A percentile compares a stretch with the other conserved stretches of the same genome.
phyloP scores from a whole-genome alignment of 2,797 vertebrate genomes.

The Cynopterus sphinx region DNA sequence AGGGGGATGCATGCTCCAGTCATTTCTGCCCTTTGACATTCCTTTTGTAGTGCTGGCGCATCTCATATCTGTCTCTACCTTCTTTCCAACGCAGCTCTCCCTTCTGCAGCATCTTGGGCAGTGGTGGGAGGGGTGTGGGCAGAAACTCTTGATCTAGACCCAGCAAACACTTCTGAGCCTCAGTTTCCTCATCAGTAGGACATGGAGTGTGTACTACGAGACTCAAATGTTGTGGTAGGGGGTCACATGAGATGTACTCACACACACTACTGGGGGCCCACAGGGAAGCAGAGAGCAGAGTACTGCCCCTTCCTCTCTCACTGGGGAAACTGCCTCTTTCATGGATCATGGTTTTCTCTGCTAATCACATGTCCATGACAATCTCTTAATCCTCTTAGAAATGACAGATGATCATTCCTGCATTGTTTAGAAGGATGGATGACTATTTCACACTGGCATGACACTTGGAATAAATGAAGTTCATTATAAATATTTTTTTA shows the following conservation, averaged over 20 bases:
- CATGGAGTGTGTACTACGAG: background rate
- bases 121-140: no score
- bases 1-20: fast-evolving
- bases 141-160: background rate
- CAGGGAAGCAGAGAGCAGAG: background rate
- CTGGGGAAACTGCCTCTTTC: background rate
- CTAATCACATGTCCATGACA: background rate
- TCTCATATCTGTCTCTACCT: background rate
- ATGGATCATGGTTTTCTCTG: fast-evolving
- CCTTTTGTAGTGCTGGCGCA: fast-evolving
- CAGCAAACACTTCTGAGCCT: background rate
- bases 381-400: slow-evolving; percentile 54
- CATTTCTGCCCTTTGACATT: fast-evolving
- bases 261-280: background rate
- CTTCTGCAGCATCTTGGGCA: background rate
- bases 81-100: fast-evolving
- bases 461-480: slow-evolving; percentile 40
- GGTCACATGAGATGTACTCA: background rate
- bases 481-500: slow-evolving; percentile 1
- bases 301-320: fast-evolving
- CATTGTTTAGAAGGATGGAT: background rate
- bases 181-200: background rate
- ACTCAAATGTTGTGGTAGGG: background rate
- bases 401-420: slow-evolving; percentile 23
- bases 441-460: background rate